Evolutionary conservation across 2,797 vertebrate species (phyloP).

Genomic region (Pantherophis alleghaniensis): DNA sequence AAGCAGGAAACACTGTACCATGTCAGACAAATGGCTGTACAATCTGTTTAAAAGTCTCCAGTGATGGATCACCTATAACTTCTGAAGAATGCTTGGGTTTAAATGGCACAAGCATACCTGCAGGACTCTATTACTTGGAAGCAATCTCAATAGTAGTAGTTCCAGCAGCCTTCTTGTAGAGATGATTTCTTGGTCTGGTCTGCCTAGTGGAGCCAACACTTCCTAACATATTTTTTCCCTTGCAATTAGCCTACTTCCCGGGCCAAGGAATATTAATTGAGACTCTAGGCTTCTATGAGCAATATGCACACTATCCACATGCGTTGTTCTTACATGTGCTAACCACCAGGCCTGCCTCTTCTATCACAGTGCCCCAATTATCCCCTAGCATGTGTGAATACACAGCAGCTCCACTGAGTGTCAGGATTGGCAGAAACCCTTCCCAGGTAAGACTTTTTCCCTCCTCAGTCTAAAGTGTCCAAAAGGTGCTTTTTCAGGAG

Average conservation of each 20-base stretch:
- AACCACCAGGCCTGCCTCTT: not conserved
- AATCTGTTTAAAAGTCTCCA: not conserved
- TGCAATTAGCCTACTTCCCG: not conserved
- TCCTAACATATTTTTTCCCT: not conserved
- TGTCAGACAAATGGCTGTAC: not conserved
- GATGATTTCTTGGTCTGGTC: not conserved
- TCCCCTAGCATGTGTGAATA: not conserved
- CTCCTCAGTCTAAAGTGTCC: not conserved
- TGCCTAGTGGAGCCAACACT: not conserved
- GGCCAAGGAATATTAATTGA: not conserved
- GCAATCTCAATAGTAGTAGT: not conserved
- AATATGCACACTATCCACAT: not conserved
- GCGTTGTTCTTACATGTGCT: not conserved
- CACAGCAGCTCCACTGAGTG: not conserved
- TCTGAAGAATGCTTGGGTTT: not conserved
- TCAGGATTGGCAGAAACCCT: not conserved
- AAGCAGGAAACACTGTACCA: not conserved
- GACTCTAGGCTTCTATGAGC: not conserved
- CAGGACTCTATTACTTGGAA: not conserved
- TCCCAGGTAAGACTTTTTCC: not conserved
- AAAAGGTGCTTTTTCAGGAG: too few species aligned
- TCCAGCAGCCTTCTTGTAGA: not conserved
- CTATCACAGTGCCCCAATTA: not conserved
- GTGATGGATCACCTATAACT: not conserved
- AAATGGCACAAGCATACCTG: not conserved